Conservation (phyloP, 2,797 vertebrate genomes). For the Perodicticus potto region DNA sequence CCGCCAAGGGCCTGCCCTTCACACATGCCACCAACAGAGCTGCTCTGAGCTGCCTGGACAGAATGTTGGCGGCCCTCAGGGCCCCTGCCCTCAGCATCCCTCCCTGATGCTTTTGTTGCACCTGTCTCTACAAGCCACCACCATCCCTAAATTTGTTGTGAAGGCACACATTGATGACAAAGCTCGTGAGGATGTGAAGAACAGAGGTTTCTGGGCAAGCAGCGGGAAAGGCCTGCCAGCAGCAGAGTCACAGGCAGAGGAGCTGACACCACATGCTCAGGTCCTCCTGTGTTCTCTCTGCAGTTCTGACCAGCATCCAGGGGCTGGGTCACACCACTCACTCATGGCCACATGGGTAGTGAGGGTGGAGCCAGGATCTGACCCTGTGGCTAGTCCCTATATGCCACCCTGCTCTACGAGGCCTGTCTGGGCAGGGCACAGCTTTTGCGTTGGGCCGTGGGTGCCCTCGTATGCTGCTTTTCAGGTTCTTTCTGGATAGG, state of each 20-base stretch:
- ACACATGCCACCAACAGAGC: background rate
- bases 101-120: background rate
- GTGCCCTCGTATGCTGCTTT: background rate
- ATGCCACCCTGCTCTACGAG: fast-evolving
- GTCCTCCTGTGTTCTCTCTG: background rate
- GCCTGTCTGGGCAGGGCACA: too few species aligned
- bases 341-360: background rate
- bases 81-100: background rate
- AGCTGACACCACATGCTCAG: background rate
- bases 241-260: background rate
- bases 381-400: fast-evolving
- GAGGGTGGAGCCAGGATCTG: background rate
- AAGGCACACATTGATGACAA: background rate
- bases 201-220: background rate
- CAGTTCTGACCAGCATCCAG: background rate
- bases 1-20: background rate
- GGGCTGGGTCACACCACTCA: too few species aligned
- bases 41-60: fast-evolving
- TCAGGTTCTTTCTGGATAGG: background rate
- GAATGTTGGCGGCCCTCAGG: background rate
- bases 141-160: background rate
- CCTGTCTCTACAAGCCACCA: background rate
- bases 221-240: background rate
- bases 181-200: background rate
- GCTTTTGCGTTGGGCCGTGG: background rate